phyloP scores from a whole-genome alignment of 2,888 invertebrate species.

The Salticus scenicus region DNA sequence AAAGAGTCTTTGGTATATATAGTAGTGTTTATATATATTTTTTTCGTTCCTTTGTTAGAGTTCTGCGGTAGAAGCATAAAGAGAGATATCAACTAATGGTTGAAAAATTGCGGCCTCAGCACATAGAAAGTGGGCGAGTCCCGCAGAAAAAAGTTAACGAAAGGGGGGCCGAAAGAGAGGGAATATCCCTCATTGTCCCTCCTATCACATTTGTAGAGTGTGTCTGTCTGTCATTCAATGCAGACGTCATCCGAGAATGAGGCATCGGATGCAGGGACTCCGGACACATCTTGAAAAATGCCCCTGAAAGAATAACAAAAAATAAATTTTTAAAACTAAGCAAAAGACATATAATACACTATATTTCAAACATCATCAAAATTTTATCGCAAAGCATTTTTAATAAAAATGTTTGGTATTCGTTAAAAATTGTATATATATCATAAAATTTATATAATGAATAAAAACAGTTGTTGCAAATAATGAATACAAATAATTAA shows the following conservation, averaged over 20 bases:
- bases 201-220: neutral
- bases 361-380: too few species aligned
- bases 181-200: constrained; percentile 5
- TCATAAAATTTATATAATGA: too few species aligned
- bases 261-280: neutral
- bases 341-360: too few species aligned
- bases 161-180: neutral
- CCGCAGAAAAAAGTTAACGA: constrained; percentile 2
- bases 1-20: constrained; percentile 14
- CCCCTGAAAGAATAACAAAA: neutral
- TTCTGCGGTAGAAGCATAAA: constrained; percentile 23
- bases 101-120: constrained; percentile 10
- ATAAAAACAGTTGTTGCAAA: too few species aligned
- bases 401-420: too few species aligned
- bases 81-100: constrained; percentile 33
- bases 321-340: neutral
- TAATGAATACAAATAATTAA: too few species aligned
- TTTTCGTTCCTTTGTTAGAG: constrained; percentile 7
- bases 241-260: constrained; percentile 1
- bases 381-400: too few species aligned
- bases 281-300: neutral
- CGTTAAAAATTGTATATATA: too few species aligned
- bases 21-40: neutral
- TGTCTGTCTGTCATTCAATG: constrained; percentile 22
- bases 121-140: neutral